These are phyloP conservation scores for Rhyacichthys aspro DNA, from an alignment of 2,797 vertebrate species.

Conservation along the genomic window DNA sequence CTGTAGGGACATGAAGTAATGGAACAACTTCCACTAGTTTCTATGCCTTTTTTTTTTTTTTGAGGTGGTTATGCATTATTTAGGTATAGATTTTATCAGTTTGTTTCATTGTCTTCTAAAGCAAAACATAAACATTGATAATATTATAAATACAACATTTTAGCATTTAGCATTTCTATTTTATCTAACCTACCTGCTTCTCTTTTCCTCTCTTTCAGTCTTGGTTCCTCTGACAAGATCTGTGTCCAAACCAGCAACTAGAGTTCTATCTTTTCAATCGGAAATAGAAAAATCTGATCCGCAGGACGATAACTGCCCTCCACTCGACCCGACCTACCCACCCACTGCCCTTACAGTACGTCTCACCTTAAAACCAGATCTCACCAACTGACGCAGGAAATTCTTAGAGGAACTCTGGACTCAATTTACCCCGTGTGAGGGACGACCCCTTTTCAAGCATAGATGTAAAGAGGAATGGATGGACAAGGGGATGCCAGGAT, in stretches of 20 bases:
- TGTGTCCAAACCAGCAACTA: conserved; percentile 80
- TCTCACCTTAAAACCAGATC: conserved; percentile 60
- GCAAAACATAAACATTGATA: too few species aligned
- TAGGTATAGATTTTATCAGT: too few species aligned
- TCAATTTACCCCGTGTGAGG: conserved; percentile 61
- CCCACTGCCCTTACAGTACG: conserved; percentile 58
- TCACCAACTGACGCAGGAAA: conserved; percentile 65
- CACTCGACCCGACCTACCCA: conserved; percentile 23
- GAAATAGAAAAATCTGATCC: conserved; percentile 70
- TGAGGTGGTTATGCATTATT: too few species aligned
- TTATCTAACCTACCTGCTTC: background rate
- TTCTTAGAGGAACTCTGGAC: conserved; percentile 72
- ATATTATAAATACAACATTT: too few species aligned
- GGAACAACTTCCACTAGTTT: too few species aligned
- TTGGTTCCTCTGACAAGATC: conserved; percentile 97
- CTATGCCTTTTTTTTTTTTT: too few species aligned
- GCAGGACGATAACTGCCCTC: conserved; percentile 67
- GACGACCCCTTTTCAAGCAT: conserved; percentile 56
- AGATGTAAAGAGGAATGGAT: conserved; percentile 52
- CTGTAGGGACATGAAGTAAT: too few species aligned
- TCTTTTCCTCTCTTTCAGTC: conserved; percentile 81
- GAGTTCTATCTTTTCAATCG: conserved; percentile 80
- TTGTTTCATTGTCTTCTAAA: too few species aligned
- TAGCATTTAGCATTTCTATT: too few species aligned
- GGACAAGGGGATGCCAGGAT: conserved; percentile 59